Conservation (phyloP, 2,888 invertebrate genomes). For the Dioctria linearis region DNA sequence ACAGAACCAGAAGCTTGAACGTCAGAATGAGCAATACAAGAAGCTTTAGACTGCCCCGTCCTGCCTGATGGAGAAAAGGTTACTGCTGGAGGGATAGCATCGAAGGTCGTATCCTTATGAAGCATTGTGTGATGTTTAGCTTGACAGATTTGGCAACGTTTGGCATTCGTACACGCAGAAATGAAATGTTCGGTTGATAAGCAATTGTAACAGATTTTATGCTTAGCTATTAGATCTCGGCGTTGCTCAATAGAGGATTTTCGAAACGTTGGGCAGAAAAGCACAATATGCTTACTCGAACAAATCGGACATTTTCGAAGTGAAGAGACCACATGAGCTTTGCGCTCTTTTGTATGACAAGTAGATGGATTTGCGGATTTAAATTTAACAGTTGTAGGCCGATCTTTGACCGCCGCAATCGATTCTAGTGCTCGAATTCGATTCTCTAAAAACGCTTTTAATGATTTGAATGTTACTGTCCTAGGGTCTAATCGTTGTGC, state of each 20-base stretch:
- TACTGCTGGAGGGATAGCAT: neutral
- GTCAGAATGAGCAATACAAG: too few relatives aligned
- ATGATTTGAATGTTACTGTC: neutral
- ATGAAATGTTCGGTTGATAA: too few relatives aligned
- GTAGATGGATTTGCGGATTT: too few relatives aligned
- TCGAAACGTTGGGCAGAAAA: neutral
- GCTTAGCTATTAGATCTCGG: neutral
- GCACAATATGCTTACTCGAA: neutral
- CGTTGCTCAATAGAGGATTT: neutral
- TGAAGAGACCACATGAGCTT: too few relatives aligned
- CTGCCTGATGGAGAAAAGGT: neutral
- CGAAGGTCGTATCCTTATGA: neutral
- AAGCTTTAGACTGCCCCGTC: too few relatives aligned
- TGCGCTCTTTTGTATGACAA: too few relatives aligned
- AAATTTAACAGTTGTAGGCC: too few relatives aligned
- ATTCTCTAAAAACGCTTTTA: neutral
- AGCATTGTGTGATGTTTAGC: constrained; percentile 14
- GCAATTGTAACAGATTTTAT: constrained; percentile 4
- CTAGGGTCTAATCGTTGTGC: neutral
- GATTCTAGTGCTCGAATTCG: neutral
- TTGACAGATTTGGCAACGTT: too few relatives aligned
- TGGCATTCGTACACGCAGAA: too few relatives aligned
- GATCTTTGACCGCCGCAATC: neutral
- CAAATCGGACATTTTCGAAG: neutral
- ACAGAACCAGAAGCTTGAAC: too few relatives aligned